These are phyloP conservation scores for Cantharis lateralis DNA, from an alignment of 2,888 invertebrate species.

Conservation along the genomic window DNA sequence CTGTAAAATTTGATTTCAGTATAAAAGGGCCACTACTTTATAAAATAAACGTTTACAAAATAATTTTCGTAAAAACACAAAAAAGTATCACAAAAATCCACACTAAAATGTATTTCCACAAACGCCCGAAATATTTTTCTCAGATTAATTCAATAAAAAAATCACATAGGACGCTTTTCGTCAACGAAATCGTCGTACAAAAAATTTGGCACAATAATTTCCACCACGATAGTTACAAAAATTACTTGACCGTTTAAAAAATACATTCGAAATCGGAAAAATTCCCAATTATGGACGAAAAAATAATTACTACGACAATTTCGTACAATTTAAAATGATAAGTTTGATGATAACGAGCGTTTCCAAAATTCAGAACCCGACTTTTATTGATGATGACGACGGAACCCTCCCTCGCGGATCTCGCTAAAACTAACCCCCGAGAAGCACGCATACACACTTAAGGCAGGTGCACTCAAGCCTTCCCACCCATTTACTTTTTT, in stretches of 20 bases:
- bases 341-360: not conserved
- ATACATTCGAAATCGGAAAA: not conserved
- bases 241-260: not conserved
- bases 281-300: not conserved
- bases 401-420: constrained; percentile 48
- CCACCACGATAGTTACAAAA: not conserved
- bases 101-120: not conserved
- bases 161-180: not conserved
- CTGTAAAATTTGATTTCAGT: not conserved
- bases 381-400: constrained; percentile 23
- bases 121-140: not conserved
- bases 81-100: not conserved
- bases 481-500: constrained; percentile 43
- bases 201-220: not conserved
- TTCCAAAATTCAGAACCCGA: constrained; percentile 34
- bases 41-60: not conserved
- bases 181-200: not conserved
- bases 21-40: not conserved
- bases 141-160: not conserved
- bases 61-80: not conserved
- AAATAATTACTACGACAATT: not conserved
- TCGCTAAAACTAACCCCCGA: constrained; percentile 34
- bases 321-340: not conserved
- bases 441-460: constrained; percentile 38
- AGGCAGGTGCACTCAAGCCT: constrained; percentile 52